phyloP scores from a whole-genome alignment of 1,140 invertebrate species.

The Chlorops oryzae region DNA sequence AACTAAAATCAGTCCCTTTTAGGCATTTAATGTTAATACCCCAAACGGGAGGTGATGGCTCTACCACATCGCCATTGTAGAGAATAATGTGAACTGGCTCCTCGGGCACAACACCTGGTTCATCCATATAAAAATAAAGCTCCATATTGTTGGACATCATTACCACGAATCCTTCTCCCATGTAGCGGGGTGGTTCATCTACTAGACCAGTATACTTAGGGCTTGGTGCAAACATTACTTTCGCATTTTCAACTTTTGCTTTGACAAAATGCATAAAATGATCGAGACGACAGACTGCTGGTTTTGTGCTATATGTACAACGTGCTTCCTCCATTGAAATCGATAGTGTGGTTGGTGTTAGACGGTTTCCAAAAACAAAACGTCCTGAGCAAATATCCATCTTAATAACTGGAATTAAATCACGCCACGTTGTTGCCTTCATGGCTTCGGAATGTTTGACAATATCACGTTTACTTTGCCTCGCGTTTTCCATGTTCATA shows the following conservation, averaged over 20 bases:
- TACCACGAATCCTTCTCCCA: slow-evolving; percentile 91
- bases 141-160: slow-evolving; percentile 92
- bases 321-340: slow-evolving; percentile 92
- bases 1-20: slow-evolving; percentile 94
- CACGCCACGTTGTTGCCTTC: slow-evolving; percentile 84
- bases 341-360: slow-evolving; percentile 88
- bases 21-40: slow-evolving; percentile 94
- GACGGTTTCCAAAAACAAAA: slow-evolving; percentile 92
- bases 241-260: slow-evolving; percentile 90
- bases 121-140: slow-evolving; percentile 95
- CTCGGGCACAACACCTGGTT: slow-evolving; percentile 81
- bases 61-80: slow-evolving; percentile 87
- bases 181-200: slow-evolving; percentile 93
- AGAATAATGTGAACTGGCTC: slow-evolving; percentile 84
- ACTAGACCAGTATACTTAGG: slow-evolving; percentile 87
- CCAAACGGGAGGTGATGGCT: slow-evolving; percentile 88
- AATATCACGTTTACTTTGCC: slow-evolving; percentile 51
- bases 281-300: slow-evolving; percentile 85
- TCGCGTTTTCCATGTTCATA: slow-evolving; percentile 57
- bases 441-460: slow-evolving; percentile 67
- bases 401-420: slow-evolving; percentile 95
- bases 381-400: slow-evolving; percentile 87
- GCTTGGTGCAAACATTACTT: slow-evolving; percentile 88
- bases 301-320: slow-evolving; percentile 91
- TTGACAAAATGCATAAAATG: slow-evolving; percentile 95